phyloP scores from a whole-genome alignment of 2,113 vertebrate species.

The Myiopsitta monachus region DNA sequence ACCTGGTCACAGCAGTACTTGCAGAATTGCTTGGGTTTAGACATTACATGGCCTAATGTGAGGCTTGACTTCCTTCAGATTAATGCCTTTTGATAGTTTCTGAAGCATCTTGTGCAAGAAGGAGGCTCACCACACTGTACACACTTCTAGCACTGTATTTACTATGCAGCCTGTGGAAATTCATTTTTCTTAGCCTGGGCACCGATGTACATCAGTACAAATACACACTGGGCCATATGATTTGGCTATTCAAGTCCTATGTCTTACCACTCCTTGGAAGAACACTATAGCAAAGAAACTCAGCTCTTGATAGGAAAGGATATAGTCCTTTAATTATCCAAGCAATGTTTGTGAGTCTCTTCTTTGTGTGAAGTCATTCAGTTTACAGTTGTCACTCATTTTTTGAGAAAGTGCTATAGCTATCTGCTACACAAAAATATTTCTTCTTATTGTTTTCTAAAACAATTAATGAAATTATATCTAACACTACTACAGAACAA shows the following conservation, averaged over 20 bases:
- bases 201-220: not conserved
- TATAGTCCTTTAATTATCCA: not conserved
- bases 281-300: not conserved
- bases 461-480: not conserved
- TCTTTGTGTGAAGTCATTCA: not conserved
- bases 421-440: not conserved
- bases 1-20: not conserved
- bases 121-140: not conserved
- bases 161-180: not conserved
- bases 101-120: not conserved
- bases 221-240: not conserved
- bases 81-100: not conserved
- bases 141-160: not conserved
- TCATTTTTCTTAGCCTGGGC: not conserved
- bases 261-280: not conserved
- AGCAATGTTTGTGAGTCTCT: not conserved
- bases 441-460: not conserved
- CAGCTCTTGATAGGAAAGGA: not conserved
- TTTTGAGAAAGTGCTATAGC: not conserved
- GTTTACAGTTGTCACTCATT: not conserved
- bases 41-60: not conserved
- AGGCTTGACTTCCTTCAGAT: not conserved
- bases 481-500: not conserved
- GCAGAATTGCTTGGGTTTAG: not conserved
- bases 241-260: not conserved